A percentile compares a stretch with the other conserved stretches of the same genome.
These are phyloP conservation scores for Bombus balteatus DNA, from an alignment of 1,140 invertebrate genomes.

Conservation along the genomic window DNA sequence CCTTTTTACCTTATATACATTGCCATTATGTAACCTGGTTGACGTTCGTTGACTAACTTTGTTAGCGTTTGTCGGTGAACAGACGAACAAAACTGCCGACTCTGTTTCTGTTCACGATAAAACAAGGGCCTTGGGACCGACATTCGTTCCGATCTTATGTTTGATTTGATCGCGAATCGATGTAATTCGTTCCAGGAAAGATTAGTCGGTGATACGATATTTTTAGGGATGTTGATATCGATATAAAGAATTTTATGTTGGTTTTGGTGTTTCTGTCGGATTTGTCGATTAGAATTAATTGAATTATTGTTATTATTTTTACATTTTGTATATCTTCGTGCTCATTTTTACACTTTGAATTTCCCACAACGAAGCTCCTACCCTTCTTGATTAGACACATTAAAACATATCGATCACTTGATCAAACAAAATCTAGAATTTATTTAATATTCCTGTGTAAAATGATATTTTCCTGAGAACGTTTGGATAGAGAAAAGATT, in stretches of 20 bases:
- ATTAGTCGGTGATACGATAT: too few species aligned
- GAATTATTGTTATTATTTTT: not conserved
- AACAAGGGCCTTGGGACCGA: constrained; percentile 63
- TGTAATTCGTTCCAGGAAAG: not conserved
- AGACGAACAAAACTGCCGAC: not conserved
- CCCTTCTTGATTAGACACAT: too few species aligned
- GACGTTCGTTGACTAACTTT: constrained; percentile 67
- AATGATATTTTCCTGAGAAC: too few species aligned
- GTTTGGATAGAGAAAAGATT: too few species aligned
- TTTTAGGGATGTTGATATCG: not conserved
- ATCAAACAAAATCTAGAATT: too few species aligned
- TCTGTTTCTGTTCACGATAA: not conserved
- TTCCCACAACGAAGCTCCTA: too few species aligned
- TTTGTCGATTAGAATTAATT: not conserved
- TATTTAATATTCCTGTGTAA: too few species aligned
- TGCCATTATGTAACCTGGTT: constrained; percentile 65
- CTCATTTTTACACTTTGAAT: too few species aligned
- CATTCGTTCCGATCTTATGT: constrained; percentile 47
- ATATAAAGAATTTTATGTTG: not conserved
- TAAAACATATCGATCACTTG: too few species aligned
- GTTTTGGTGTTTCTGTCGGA: not conserved
- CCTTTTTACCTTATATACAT: constrained; percentile 64
- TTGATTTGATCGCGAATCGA: constrained; percentile 33
- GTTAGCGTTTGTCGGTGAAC: constrained; percentile 52
- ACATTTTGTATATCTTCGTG: too few species aligned